Evolutionary conservation across 2,888 invertebrate genomes (phyloP), one percentile per base, ranked within the genome.

Genomic region (Meliscaeva auricollis): DNA sequence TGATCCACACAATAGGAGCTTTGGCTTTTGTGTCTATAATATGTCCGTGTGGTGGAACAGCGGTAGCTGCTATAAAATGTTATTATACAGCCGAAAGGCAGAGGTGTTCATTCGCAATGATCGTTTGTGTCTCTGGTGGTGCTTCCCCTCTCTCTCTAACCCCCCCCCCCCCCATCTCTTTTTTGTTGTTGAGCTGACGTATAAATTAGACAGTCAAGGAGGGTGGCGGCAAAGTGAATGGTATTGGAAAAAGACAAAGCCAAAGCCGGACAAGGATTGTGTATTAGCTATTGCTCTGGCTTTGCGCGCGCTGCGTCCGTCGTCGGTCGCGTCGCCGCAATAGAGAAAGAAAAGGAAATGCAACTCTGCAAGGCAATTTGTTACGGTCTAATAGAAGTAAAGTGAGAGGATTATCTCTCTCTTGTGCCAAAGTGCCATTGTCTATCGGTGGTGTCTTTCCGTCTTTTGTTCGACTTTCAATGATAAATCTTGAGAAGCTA

Each of bases 1-100:
- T 80, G 80, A 56, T 56, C 17, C 41, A 73, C 69, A 81, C 76
- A 81, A 85, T 73, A 38, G 38, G 11, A 44, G 76, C 35, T 60
- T 44, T 9, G n/a, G 5, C 48, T 38, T 22, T 6, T 38, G 8
- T 48, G 35, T 41, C 46, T 41, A 26, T 48, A 52, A 26, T 48
- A 52, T 58, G 60, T 32, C 20, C 69, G 54, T 60, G 46, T 52
- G 68, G 52, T 56, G 73, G 38, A 69, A 60, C 52, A 50, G 76
- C 64, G 76, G 85, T 85, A 85, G 85, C 85, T 54, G 64, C 85
- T 74, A 85, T 85, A 85, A 85, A 85, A 85, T 85, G 76, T 85
- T 85, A 85, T 85, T 85, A n/a, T n/a, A 81, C 85, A 60, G 76
- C 81, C 85, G n/a, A 81, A 81, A 80, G 73, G 81, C 68, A 81